Evolutionary conservation across 2,888 invertebrate species (phyloP).

Genomic region (Congeria kusceri): DNA sequence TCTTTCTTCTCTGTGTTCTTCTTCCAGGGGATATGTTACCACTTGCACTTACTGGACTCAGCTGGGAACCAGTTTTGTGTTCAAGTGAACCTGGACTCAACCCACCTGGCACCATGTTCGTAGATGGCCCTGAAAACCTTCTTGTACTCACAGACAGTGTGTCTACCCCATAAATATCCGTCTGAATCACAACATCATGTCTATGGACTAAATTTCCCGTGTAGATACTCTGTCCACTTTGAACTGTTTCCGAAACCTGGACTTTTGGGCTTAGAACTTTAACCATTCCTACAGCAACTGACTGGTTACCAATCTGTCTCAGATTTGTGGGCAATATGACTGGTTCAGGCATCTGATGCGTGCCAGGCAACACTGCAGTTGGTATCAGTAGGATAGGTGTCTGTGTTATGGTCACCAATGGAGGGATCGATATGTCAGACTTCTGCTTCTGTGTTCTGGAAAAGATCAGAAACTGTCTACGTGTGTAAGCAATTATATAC

Average conservation of each 20-base stretch:
- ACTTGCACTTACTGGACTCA: too few relatives aligned
- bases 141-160: slow-evolving; percentile 35
- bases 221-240: neutral
- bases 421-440: neutral
- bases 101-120: too few relatives aligned
- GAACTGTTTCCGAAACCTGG: neutral
- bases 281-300: too few relatives aligned
- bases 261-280: too few relatives aligned
- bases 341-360: slow-evolving; percentile 25
- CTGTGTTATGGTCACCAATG: slow-evolving; percentile 30
- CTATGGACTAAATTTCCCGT: slow-evolving; percentile 3
- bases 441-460: slow-evolving; percentile 12
- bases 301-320: too few relatives aligned
- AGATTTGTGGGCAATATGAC: neutral
- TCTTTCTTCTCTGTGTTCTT: slow-evolving; percentile 10
- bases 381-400: slow-evolving; percentile 9
- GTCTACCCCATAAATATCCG: slow-evolving; percentile 65
- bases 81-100: too few relatives aligned
- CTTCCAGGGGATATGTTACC: neutral
- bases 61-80: too few relatives aligned
- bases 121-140: neutral
- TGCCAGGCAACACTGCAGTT: too few relatives aligned
- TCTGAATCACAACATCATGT: slow-evolving; percentile 58
- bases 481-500: too few relatives aligned
- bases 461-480: neutral